Conservation (phyloP, 1,140 invertebrate genomes). For the Aphelinus certus region DNA sequence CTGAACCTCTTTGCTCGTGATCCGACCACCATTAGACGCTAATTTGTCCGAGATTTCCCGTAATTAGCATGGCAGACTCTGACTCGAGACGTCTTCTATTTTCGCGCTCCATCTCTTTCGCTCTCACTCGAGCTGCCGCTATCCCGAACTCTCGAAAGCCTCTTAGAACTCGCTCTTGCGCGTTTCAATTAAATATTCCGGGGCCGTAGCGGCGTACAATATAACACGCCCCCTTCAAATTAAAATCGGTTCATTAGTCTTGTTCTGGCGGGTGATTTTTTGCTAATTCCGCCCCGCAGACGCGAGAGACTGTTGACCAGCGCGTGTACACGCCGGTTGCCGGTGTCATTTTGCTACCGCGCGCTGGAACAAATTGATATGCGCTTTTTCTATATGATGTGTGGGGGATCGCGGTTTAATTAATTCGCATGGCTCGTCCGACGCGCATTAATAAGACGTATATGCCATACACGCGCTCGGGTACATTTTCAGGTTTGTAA, state of each 20-base stretch:
- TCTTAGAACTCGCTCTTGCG: background rate
- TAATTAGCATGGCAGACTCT: constrained; percentile 14
- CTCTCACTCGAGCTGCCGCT: constrained; percentile 6
- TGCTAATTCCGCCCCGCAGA: too few species aligned
- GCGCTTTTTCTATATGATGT: too few species aligned
- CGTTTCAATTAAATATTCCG: constrained; percentile 52
- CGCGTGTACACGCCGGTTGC: too few species aligned
- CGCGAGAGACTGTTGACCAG: too few species aligned
- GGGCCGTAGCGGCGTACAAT: constrained; percentile 37
- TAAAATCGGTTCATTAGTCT: constrained; percentile 53
- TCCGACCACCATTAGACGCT: constrained; percentile 1
- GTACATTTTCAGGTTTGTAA: background rate
- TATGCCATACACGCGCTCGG: background rate
- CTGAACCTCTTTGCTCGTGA: too few species aligned
- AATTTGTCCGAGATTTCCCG: constrained; percentile 45
- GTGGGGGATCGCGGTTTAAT: background rate
- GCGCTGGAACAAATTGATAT: too few species aligned
- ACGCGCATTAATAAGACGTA: too few species aligned
- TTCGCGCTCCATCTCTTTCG: constrained; percentile 19
- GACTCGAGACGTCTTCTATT: background rate
- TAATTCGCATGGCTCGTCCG: background rate
- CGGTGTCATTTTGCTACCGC: too few species aligned
- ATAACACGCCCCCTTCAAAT: constrained; percentile 41
- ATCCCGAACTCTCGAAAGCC: too few species aligned
- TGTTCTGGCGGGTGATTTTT: constrained; percentile 9